Percentiles rank a stretch among this genome's conserved stretches.
phyloP scores from a whole-genome alignment of 2,888 invertebrate species.

The Thysanoteuthis rhombus region DNA sequence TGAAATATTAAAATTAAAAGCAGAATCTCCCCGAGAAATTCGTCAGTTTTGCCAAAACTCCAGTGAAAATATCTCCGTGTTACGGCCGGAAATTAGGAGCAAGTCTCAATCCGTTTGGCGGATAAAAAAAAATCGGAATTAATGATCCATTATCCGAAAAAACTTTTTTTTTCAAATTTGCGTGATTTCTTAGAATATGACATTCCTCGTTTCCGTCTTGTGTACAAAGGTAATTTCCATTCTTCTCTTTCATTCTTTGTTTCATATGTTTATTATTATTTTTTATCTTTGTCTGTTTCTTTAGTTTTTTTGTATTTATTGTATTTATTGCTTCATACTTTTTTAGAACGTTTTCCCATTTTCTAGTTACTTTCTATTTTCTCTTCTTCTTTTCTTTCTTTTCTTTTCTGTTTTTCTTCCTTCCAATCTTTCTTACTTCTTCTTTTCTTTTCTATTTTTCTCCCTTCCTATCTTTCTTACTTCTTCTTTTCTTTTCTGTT shows the following conservation, averaged over 20 bases:
- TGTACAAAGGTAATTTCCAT: not conserved
- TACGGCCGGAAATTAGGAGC: not conserved
- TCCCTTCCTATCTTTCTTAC: not conserved
- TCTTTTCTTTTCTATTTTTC: not conserved
- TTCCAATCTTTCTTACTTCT: too few species aligned
- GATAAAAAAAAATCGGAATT: not conserved
- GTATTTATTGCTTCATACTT: too few species aligned
- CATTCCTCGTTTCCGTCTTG: not conserved
- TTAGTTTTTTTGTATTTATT: not conserved
- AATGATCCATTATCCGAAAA: not conserved
- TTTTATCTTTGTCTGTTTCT: not conserved
- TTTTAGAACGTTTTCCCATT: too few species aligned
- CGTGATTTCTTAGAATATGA: not conserved
- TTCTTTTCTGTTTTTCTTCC: too few species aligned
- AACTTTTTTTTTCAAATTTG: not conserved
- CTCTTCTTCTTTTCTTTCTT: not conserved
- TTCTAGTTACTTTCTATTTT: not conserved
- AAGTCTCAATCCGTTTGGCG: not conserved
- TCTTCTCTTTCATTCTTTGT: not conserved
- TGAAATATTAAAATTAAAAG: not conserved
- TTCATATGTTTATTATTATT: not conserved
- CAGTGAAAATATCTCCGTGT: not conserved
- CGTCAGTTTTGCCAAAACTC: not conserved
- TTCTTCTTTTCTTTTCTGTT: not conserved
- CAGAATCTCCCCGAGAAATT: not conserved